phyloP scores from a whole-genome alignment of 1,140 invertebrate genomes.

The Ephestia elutella region DNA sequence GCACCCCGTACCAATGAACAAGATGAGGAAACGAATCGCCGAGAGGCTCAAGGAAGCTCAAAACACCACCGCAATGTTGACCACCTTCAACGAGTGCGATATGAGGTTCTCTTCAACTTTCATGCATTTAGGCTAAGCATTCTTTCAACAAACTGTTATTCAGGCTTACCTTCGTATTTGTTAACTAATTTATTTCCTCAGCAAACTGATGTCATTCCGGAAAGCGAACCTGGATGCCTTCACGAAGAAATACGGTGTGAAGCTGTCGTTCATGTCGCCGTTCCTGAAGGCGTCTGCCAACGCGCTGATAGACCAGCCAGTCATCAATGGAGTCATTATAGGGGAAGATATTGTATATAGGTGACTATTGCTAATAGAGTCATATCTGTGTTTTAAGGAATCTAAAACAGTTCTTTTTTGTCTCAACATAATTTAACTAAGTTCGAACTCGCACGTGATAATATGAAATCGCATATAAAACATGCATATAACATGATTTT shows the following conservation, averaged over 20 bases:
- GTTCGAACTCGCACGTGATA: too few species aligned
- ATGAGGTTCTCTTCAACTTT: constrained; percentile 91
- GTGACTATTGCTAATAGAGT: constrained; percentile 15
- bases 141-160: too few species aligned
- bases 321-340: constrained; percentile 98
- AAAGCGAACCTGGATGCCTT: constrained; percentile 91
- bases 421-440: too few species aligned
- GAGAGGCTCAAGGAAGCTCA: constrained; percentile 98
- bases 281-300: constrained; percentile 96
- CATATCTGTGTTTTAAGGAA: too few species aligned
- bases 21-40: constrained; percentile 96
- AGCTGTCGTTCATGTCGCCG: constrained; percentile 99
- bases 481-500: too few species aligned
- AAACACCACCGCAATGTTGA: constrained; percentile 98
- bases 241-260: constrained; percentile 93
- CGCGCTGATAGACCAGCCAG: constrained; percentile 95
- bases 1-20: constrained; percentile 97
- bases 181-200: constrained; percentile 27
- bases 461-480: too few species aligned
- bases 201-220: constrained; percentile 95
- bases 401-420: too few species aligned
- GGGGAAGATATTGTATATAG: constrained; percentile 93
- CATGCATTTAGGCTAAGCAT: too few species aligned
- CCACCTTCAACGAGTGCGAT: constrained; percentile 99
- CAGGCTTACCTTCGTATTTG: too few species aligned